Evolutionary conservation across 2,888 invertebrate species (phyloP).

Genomic region (Cephalotes varians): DNA sequence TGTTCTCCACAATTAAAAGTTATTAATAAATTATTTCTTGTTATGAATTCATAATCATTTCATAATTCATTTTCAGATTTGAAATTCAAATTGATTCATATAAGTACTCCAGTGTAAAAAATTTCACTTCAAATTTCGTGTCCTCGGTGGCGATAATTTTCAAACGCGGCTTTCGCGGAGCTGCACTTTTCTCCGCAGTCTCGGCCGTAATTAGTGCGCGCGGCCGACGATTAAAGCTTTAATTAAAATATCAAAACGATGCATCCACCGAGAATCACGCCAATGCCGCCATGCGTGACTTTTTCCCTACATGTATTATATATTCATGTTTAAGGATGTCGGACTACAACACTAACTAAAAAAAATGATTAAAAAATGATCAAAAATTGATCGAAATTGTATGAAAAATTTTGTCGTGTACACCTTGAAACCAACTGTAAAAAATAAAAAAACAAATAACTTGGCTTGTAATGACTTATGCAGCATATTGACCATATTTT

Average conservation of each 20-base stretch:
- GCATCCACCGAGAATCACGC: neutral
- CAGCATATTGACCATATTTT: too few relatives aligned
- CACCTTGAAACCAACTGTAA: too few relatives aligned
- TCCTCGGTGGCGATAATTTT: neutral
- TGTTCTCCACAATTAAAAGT: neutral
- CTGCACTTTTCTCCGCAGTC: neutral
- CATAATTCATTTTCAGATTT: too few relatives aligned
- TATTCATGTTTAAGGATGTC: neutral
- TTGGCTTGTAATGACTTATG: too few relatives aligned
- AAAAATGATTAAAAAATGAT: too few relatives aligned
- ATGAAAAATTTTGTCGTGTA: too few relatives aligned
- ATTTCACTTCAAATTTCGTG: neutral
- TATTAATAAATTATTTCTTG: neutral
- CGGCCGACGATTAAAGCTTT: neutral
- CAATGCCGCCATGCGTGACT: neutral
- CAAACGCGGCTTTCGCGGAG: neutral
- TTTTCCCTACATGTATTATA: neutral
- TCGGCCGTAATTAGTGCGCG: slow-evolving; percentile 6
- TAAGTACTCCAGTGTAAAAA: neutral
- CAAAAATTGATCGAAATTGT: too few relatives aligned
- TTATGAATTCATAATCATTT: neutral
- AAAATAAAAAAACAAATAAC: too few relatives aligned
- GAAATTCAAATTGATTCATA: neutral
- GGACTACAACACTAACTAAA: too few relatives aligned
- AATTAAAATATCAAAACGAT: slow-evolving; percentile 26